A percentile compares a stretch with the other conserved stretches of the same genome.
These are phyloP conservation scores for Scrobipalpa costella DNA, from an alignment of 2,888 invertebrate species.

Conservation along the genomic window DNA sequence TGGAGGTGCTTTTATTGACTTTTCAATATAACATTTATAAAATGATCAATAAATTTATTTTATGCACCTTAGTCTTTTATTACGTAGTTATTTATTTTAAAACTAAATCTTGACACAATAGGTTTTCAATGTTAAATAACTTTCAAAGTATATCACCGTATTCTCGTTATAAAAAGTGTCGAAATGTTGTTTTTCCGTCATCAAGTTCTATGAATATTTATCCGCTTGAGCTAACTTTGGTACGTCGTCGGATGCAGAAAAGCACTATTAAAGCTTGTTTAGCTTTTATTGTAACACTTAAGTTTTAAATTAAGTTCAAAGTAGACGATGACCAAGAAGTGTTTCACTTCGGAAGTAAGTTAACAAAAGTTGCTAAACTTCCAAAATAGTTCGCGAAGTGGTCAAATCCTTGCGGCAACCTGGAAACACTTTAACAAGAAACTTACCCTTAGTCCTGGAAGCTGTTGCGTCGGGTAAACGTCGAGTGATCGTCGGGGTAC, in stretches of 20 bases:
- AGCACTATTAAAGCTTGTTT: background rate
- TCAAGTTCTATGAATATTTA: conserved; percentile 11
- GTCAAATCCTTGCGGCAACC: background rate
- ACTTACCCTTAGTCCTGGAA: background rate
- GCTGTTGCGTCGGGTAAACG: background rate
- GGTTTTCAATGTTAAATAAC: too few relatives aligned
- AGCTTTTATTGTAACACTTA: too few relatives aligned
- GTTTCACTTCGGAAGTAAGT: background rate
- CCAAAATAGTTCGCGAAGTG: background rate
- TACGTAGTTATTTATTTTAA: too few relatives aligned
- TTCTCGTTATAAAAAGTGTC: too few relatives aligned
- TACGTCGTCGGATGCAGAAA: background rate
- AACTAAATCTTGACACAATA: too few relatives aligned
- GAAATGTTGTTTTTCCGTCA: background rate
- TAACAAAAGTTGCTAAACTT: background rate
- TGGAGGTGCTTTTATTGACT: too few relatives aligned
- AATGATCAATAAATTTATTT: too few relatives aligned
- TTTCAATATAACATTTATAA: too few relatives aligned
- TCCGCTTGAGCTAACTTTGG: background rate
- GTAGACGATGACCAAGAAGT: background rate
- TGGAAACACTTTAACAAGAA: background rate
- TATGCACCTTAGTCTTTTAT: too few relatives aligned
- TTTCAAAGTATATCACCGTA: too few relatives aligned
- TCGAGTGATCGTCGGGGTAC: conserved; percentile 4
- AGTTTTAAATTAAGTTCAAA: too few relatives aligned